Base-by-base conservation (phyloP, 2,113 vertebrate genomes). In the Halichoeres trimaculatus region DNA sequence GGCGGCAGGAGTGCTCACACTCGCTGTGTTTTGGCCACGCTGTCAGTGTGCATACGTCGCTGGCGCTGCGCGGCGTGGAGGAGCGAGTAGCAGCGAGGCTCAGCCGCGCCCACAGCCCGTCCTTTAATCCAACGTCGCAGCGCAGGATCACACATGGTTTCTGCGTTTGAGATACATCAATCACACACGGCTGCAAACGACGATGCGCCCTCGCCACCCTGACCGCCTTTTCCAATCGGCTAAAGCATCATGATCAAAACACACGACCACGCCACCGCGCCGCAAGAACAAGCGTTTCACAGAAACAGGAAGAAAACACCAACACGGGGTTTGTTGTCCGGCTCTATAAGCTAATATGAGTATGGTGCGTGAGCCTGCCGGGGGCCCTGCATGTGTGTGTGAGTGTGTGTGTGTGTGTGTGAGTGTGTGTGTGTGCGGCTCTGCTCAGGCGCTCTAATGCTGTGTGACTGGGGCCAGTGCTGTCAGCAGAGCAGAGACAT, bases 401-500 rank as follows among this genome's bases (percentile, higher is more conserved):
- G 56, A 66, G 75, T 66, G 73, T 50, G 81, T 41, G 74, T 73
- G 80, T 64, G 70, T 83, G 81, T 69, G 72, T 56, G 56, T 69
- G 75, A 63, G 73, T 50, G 81, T 41, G 74, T 73, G 80, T 64
- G 70, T 56, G 77, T 54, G 83, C 41, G 70, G 62, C 76, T 89
- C 88, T 90, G 88, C 73, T 82, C 83, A 91, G 88, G 87, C 87
- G 40, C 59, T 88, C 80, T 93, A 92, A 92, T 93, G 83, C 81
- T 88, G 89, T 88, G 85, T 85, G 91, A 91, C 92, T 93, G 85
- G 88, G 84, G 86, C 90, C 85, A 88, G 89, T 92, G 85, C 88
- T 86, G 89, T 94, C 93, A 93, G 91, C 91, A 92, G 83, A 86
- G 89, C 86, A 90, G 86, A 91, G 91, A 90, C 88, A 92, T 88